phyloP scores from a whole-genome alignment of 1,140 invertebrate genomes.

The Heliconius melpomene region DNA sequence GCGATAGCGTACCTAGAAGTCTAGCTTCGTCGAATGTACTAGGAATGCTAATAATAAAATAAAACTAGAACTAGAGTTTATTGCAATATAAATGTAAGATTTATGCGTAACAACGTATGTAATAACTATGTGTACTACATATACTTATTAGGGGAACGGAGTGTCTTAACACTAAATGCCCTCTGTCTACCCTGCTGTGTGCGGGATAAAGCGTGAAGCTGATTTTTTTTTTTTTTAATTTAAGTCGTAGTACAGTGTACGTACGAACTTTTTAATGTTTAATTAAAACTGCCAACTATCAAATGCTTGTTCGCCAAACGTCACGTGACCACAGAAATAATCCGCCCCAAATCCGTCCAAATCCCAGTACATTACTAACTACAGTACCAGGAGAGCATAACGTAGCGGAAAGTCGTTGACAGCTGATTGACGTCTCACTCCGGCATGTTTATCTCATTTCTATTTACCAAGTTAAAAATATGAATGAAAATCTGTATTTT shows the following conservation, averaged over 20 bases:
- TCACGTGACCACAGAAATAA: constrained; percentile 25
- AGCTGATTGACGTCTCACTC: constrained; percentile 80
- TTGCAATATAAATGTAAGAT: not conserved
- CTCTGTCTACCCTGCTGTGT: no score
- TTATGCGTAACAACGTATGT: no score
- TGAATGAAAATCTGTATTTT: constrained; percentile 10
- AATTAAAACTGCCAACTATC: not conserved
- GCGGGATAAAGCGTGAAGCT: no score
- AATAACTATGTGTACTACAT: no score
- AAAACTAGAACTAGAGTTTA: not conserved
- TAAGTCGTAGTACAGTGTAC: no score
- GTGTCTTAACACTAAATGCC: no score
- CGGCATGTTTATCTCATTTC: constrained; percentile 75
- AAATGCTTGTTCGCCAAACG: not conserved
- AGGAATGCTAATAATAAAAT: constrained; percentile 11
- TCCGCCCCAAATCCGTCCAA: constrained; percentile 37
- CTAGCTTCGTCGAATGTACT: constrained; percentile 29
- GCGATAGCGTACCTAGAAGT: constrained; percentile 38
- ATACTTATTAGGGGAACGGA: no score
- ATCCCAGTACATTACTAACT: constrained; percentile 63
- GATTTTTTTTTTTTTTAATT: no score
- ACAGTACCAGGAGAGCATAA: constrained; percentile 72
- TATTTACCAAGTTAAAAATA: constrained; percentile 50
- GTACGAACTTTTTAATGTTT: no score
- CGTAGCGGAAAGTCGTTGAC: constrained; percentile 73